Evolutionary conservation across 92 coral and sea anemone genomes (phyloP), one percentile per base, ranked within the genome.

Genomic region (Muricea muricata): DNA sequence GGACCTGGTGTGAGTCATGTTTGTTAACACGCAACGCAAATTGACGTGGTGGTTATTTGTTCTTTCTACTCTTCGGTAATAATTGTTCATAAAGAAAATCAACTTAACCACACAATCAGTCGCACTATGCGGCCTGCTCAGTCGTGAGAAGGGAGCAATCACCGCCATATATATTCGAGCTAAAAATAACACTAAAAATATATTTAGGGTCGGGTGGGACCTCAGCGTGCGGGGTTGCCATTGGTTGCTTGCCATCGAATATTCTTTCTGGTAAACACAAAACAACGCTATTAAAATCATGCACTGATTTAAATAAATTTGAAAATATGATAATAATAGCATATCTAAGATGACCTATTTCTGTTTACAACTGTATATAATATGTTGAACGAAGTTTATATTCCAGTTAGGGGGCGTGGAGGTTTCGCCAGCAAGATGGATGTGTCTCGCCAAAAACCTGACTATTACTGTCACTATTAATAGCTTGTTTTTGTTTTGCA

Each of bases 51-150:
- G 58, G 42, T 46, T 42, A 32, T 63, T 63, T 63, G 70, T 63
- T 73, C 30, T 73, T 41, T 20, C 26, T 17, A 28, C 42, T 75
- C 31, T 50, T 75, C 65, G 42, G 41, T 34, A 35, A 75, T 75
- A 75, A 73, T 39, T 21, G 33, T 8, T 26, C 57, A 73, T 46
- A 73, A 73, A 42, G 79, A 73, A 45, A 18, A 24, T 73, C 58
- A 73, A 73, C 39, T 42, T 73, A 73, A 31, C 58, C 45, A 28
- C 34, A 73, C 58, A 73, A 73, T 42, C 58, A 18, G 24, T 41
- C 79, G 23, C 65, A 29, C 42, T 57, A 32, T 37, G 65, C 39
- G 52, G 41, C 50, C 65, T 1, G 60, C 32, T 35, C 14, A 28
- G 52, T 75, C 65, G 65, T 40, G 65, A 54, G 40, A 57, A 57